These are phyloP conservation scores for Phaethornis superciliosus DNA, from an alignment of 2,113 vertebrate species.

Conservation along the genomic window DNA sequence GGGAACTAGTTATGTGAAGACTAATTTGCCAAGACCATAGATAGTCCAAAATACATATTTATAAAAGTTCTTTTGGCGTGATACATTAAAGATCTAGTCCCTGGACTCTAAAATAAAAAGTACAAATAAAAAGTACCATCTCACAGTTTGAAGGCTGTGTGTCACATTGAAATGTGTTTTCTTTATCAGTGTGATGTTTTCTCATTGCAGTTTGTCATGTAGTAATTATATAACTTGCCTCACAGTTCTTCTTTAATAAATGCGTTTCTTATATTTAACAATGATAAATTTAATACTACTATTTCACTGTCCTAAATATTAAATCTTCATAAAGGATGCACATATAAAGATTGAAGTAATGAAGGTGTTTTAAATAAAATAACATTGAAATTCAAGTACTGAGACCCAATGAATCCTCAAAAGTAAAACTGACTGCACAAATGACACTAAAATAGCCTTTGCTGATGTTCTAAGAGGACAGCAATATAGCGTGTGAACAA, in stretches of 20 bases:
- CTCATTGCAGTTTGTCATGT: background rate
- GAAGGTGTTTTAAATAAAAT: conserved; percentile 37
- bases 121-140: background rate
- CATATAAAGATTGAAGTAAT: conserved; percentile 28
- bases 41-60: background rate
- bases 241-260: conserved; percentile 1
- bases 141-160: background rate
- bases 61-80: background rate
- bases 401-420: background rate
- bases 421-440: background rate
- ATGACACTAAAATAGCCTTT: conserved; percentile 4
- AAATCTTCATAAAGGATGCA: conserved; percentile 41
- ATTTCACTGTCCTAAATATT: conserved; percentile 40
- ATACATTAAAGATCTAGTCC: background rate
- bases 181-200: background rate
- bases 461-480: background rate
- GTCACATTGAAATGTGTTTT: background rate
- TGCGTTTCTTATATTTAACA: background rate
- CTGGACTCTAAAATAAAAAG: background rate
- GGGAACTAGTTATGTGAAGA: background rate
- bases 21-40: background rate
- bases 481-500: background rate
- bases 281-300: background rate
- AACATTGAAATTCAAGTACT: background rate
- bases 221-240: background rate